These are phyloP conservation scores for Pollenia labialis DNA, from an alignment of 2,888 invertebrate genomes.

Conservation along the genomic window DNA sequence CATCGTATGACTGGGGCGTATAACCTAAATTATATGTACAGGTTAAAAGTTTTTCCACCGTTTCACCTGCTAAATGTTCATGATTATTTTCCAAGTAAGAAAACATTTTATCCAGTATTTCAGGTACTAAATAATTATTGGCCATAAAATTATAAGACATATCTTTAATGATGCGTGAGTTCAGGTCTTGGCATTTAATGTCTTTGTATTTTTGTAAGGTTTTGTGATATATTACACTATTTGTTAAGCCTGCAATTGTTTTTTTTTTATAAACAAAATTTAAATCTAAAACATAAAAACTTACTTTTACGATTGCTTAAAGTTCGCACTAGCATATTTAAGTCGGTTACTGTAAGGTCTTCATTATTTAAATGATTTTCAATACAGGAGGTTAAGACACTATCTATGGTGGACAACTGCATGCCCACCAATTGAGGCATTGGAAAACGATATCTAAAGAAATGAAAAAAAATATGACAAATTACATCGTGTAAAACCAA, in stretches of 20 bases:
- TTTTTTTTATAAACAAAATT: constrained; percentile 73
- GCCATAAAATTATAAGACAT: constrained; percentile 83
- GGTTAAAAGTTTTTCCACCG: constrained; percentile 85
- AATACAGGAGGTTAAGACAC: constrained; percentile 80
- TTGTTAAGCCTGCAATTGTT: constrained; percentile 79
- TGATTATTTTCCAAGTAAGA: constrained; percentile 84
- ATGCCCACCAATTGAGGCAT: constrained; percentile 76
- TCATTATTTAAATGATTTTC: constrained; percentile 79
- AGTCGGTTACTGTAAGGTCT: constrained; percentile 76
- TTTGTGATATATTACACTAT: constrained; percentile 80
- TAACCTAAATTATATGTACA: constrained; percentile 85
- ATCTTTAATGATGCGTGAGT: constrained; percentile 84
- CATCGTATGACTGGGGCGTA: constrained; percentile 83
- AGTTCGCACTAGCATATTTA: constrained; percentile 81
- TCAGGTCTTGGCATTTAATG: constrained; percentile 80
- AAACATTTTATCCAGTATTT: constrained; percentile 84
- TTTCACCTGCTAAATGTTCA: constrained; percentile 85
- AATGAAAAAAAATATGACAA: background rate
- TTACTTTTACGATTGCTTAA: constrained; percentile 81
- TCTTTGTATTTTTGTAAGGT: constrained; percentile 82
- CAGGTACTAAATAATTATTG: constrained; percentile 84
- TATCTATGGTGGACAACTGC: constrained; percentile 80
- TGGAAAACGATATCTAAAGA: constrained; percentile 78
- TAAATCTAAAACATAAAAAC: too few relatives aligned
- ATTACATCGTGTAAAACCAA: too few relatives aligned